Evolutionary conservation across 2,113 vertebrate species (phyloP).

Genomic region (Seriola aureovittata): DNA sequence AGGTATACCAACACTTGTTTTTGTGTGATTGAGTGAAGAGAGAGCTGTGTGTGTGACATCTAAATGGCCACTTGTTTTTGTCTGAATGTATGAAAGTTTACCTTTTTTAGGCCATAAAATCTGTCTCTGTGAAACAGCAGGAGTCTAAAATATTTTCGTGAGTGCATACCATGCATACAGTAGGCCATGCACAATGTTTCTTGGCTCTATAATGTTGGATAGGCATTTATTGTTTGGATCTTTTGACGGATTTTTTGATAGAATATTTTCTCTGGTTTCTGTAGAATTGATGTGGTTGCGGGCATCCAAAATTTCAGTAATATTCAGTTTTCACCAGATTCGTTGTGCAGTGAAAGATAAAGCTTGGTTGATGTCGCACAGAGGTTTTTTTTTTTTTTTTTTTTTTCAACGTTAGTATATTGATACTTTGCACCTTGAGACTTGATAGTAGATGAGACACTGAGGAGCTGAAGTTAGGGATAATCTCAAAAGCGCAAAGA

Average conservation of each 20-base stretch:
- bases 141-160: not conserved
- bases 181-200: not conserved
- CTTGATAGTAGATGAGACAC: not conserved
- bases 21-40: not conserved
- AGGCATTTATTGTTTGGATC: not conserved
- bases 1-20: slow-evolving; percentile 8
- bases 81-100: not conserved
- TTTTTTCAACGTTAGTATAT: not conserved
- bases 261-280: not conserved
- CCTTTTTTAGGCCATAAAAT: not conserved
- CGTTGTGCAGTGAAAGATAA: not conserved
- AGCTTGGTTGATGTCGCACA: not conserved
- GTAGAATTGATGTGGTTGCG: too few relatives aligned
- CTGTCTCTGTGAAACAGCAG: not conserved
- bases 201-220: slow-evolving; percentile 9
- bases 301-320: not conserved
- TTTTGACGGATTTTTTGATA: not conserved
- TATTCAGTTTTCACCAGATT: not conserved
- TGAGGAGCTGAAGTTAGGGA: not conserved
- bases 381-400: not conserved
- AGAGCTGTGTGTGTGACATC: not conserved
- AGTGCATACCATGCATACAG: not conserved
- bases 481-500: not conserved
- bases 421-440: not conserved
- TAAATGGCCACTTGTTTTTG: slow-evolving; percentile 1